Evolutionary conservation across 2,113 vertebrate genomes (phyloP), one percentile per base, ranked within the genome.

Genomic region (Paratilapia polleni): DNA sequence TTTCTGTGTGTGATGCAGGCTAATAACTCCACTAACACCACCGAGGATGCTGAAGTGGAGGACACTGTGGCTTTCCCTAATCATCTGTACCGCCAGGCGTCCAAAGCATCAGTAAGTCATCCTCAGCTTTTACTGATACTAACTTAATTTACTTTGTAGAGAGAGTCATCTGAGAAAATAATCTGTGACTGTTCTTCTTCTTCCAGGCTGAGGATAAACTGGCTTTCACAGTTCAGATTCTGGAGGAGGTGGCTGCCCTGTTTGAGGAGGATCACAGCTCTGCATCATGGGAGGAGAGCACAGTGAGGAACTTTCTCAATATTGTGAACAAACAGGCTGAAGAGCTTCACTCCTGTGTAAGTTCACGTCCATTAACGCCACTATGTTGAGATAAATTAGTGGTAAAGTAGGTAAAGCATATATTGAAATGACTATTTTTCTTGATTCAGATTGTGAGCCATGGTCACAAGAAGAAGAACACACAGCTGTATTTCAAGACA

Each of bases 331-430:
- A 52, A 76, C 86, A 93, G 89, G 85, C 84, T 0, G 61, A 84
- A 1, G 87, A 79, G 7, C 92, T 95, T 4, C 83, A 15, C 31
- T 62, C 86, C 52, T 96, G 95, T 87, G 94, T 96, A 31, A 88
- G 94, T 70, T 36, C n/a, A n/a, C n/a, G 2, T 57, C 10, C 57
- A 59, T 6, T 26, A n/a, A 12, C 52, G 2, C 52, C 3, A 3
- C 17, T 52, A 3, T 19, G 8, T 9, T 36, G 31, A 62, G 10
- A 64, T 14, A 2, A 38, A 8, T 14, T 64, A 22, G 0, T 22
- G 34, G 11, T 41, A 54, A 11, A 57, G 4, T 12, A 19, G 9
- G 9, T 11, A 38, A 41, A 41, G 38, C 62, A 47, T 47, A 43
- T 68, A 10, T 68, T 68, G 17, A 26, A 24, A 47, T 68, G 8